phyloP scores from a whole-genome alignment of 2,888 invertebrate genomes.

The Odontocerum albicorne region DNA sequence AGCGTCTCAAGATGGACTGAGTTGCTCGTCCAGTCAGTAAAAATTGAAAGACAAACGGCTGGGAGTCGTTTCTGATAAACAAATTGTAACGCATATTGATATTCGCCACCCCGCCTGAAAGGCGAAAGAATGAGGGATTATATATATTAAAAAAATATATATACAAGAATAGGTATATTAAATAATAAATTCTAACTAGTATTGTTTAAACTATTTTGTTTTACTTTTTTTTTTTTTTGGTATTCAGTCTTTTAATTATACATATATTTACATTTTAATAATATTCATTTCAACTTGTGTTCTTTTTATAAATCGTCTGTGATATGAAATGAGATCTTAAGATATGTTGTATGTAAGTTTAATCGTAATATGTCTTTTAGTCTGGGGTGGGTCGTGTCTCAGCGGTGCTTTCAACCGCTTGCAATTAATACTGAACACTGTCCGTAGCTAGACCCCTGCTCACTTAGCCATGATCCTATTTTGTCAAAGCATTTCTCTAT shows the following conservation, averaged over 20 bases:
- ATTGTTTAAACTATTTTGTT: slow-evolving; percentile 8
- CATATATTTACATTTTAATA: slow-evolving; percentile 12
- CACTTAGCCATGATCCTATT: no score
- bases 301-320: slow-evolving; percentile 34
- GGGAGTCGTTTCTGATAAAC: background rate
- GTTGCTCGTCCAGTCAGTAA: no score
- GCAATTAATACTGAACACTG: no score
- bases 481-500: no score
- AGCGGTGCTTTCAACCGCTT: no score
- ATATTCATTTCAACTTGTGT: slow-evolving; percentile 24
- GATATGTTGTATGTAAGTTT: slow-evolving; percentile 35
- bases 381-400: no score
- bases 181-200: slow-evolving; percentile 24
- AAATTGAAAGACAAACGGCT: no score
- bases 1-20: no score
- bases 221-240: no score
- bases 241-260: slow-evolving; percentile 10
- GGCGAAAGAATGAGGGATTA: slow-evolving; percentile 12
- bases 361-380: slow-evolving; percentile 23
- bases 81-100: background rate
- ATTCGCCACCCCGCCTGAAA: slow-evolving; percentile 10
- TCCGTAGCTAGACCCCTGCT: no score
- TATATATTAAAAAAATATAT: slow-evolving; percentile 15
- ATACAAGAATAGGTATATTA: slow-evolving; percentile 25
- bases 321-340: slow-evolving; percentile 36